These are phyloP conservation scores for Mobula hypostoma DNA, from an alignment of 2,113 vertebrate genomes.

Conservation along the genomic window DNA sequence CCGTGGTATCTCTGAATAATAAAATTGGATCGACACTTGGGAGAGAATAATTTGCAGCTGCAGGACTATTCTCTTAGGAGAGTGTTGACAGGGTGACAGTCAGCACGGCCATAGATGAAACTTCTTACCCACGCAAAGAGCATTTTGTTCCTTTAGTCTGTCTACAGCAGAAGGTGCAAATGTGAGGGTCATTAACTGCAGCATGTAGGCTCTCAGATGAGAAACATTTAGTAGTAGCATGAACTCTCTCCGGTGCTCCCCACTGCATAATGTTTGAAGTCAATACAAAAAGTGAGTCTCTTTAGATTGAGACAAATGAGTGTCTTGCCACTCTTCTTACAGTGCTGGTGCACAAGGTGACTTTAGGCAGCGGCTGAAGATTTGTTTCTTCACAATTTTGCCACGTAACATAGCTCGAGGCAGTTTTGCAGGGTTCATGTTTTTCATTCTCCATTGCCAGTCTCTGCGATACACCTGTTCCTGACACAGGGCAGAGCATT, in stretches of 20 bases:
- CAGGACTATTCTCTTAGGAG: too few relatives aligned
- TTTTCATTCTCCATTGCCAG: slow-evolving; percentile 12
- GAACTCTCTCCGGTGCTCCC: neutral
- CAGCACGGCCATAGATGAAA: too few relatives aligned
- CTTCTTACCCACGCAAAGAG: too few relatives aligned
- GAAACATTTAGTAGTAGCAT: neutral
- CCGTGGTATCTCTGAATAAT: too few relatives aligned
- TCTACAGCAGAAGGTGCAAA: neutral
- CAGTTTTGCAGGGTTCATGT: slow-evolving; percentile 8
- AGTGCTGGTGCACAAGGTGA: neutral
- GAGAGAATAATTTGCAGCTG: too few relatives aligned
- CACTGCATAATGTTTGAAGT: neutral
- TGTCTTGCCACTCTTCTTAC: neutral
- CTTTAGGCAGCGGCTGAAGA: neutral
- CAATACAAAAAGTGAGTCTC: neutral
- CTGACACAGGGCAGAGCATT: slow-evolving; percentile 5
- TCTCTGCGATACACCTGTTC: neutral
- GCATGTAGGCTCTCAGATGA: neutral
- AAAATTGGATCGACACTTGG: too few relatives aligned
- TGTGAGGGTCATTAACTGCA: neutral
- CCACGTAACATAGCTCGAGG: slow-evolving; percentile 21
- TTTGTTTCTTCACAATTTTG: neutral
- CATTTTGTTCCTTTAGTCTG: neutral
- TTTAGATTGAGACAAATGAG: neutral
- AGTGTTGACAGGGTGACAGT: too few relatives aligned